These are phyloP conservation scores for Drosophila nebulosa DNA, from an alignment of 1,140 invertebrate species.

Conservation along the genomic window DNA sequence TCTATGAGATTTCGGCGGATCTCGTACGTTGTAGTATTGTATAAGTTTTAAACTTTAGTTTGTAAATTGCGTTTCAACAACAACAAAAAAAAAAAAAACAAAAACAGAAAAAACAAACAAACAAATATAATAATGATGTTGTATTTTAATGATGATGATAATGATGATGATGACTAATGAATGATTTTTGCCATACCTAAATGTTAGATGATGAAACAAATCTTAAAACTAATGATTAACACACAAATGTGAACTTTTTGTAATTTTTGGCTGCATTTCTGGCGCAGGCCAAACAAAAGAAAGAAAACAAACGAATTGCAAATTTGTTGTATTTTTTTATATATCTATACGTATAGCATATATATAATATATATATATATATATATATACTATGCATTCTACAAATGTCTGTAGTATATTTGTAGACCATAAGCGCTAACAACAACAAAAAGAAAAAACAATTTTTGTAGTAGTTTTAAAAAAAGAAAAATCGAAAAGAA, in stretches of 20 bases:
- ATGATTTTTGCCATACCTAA: slow-evolving; percentile 63
- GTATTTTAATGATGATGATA: slow-evolving; percentile 45
- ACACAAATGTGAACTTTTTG: slow-evolving; percentile 6
- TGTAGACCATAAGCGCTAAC: slow-evolving; percentile 68
- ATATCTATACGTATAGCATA: slow-evolving; percentile 37
- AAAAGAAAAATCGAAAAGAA: slow-evolving; percentile 19
- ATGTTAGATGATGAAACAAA: slow-evolving; percentile 43
- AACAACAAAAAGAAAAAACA: slow-evolving; percentile 39
- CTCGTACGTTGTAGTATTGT: slow-evolving; percentile 78
- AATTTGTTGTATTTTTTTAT: slow-evolving; percentile 78
- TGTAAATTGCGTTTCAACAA: slow-evolving; percentile 62
- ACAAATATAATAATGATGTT: slow-evolving; percentile 48
- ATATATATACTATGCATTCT: slow-evolving; percentile 30
- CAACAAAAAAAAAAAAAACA: slow-evolving; percentile 19
- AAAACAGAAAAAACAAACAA: slow-evolving; percentile 15
- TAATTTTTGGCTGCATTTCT: slow-evolving; percentile 34
- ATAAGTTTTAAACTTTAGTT: slow-evolving; percentile 73
- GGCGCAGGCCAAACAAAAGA: slow-evolving; percentile 23
- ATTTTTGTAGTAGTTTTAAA: slow-evolving; percentile 71
- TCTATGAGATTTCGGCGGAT: slow-evolving; percentile 77
- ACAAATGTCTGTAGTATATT: slow-evolving; percentile 45
- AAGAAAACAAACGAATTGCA: slow-evolving; percentile 66
- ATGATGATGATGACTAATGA: slow-evolving; percentile 26
- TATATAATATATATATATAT: slow-evolving; percentile 30
- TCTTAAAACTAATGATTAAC: background rate